phyloP scores from a whole-genome alignment of 1,140 invertebrate species.

The Mycetomoellerius zeteki region DNA sequence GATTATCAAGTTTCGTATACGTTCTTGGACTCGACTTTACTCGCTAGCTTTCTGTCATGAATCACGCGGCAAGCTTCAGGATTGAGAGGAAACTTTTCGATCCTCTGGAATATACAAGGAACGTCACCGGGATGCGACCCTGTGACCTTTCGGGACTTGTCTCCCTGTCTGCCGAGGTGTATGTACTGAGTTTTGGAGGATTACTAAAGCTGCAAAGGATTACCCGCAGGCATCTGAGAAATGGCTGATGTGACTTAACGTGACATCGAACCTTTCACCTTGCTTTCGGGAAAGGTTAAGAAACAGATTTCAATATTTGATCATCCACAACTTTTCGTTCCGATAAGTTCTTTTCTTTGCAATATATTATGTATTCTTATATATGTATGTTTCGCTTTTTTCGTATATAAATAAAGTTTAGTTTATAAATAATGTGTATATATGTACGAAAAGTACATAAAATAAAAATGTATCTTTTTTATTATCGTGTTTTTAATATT shows the following conservation, averaged over 20 bases:
- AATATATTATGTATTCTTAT: not conserved
- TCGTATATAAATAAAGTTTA: not conserved
- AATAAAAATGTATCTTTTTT: not conserved
- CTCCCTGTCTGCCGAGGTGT: slow-evolving; percentile 9
- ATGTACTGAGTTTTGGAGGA: slow-evolving; percentile 49
- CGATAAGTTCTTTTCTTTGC: not conserved
- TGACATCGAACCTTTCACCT: slow-evolving; percentile 26
- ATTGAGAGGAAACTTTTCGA: slow-evolving; percentile 61
- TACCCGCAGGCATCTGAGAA: slow-evolving; percentile 56
- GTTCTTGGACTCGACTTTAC: slow-evolving; percentile 45
- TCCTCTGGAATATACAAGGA: slow-evolving; percentile 61
- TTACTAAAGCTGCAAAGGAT: slow-evolving; percentile 65
- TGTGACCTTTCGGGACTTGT: slow-evolving; percentile 44
- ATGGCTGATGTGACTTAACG: slow-evolving; percentile 62
- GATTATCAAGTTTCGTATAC: slow-evolving; percentile 28
- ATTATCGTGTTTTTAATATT: not conserved
- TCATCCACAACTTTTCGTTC: not conserved
- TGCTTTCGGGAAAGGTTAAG: not conserved
- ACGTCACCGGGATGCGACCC: slow-evolving; percentile 24
- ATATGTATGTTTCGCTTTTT: not conserved
- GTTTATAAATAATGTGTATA: no score
- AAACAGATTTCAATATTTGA: slow-evolving; percentile 59
- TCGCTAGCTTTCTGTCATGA: slow-evolving; percentile 27
- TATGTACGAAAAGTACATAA: not conserved
- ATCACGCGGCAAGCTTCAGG: slow-evolving; percentile 2